A percentile compares a stretch with the other conserved stretches of the same genome.
Conservation (phyloP, 1,140 invertebrate genomes). For the Lepidurus arcticus region DNA sequence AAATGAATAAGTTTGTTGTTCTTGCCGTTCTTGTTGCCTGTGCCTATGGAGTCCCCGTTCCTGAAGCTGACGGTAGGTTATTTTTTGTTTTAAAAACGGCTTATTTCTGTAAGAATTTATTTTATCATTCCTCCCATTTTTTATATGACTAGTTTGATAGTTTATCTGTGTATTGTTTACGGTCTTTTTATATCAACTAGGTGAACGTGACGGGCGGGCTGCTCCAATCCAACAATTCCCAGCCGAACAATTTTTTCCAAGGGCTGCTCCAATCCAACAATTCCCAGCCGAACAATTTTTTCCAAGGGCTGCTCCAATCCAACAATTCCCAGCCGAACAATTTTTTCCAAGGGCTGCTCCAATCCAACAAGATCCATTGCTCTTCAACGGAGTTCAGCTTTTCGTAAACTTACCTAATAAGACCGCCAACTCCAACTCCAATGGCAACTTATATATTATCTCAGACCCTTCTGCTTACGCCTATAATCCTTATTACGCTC, state of each 20-base stretch:
- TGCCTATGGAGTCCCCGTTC: not conserved
- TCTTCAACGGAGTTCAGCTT: not conserved
- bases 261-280: not conserved
- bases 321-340: not conserved
- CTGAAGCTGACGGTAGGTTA: not conserved
- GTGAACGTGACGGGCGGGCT: not conserved
- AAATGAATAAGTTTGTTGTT: not conserved
- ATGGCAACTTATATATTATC: not conserved
- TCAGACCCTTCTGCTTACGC: not conserved
- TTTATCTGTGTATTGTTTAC: too few species aligned
- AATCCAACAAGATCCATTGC: not conserved
- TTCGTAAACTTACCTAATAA: not conserved
- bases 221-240: not conserved
- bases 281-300: not conserved
- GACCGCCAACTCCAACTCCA: not conserved
- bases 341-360: not conserved
- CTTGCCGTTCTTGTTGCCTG: not conserved
- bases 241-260: not conserved
- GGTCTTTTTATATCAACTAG: not conserved
- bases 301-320: not conserved
- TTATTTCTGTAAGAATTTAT: not conserved
- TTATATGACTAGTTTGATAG: not conserved
- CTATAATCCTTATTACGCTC: not conserved
- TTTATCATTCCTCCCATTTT: not conserved
- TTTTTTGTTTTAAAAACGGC: not conserved